Evolutionary conservation across 2,797 vertebrate species (phyloP).

Genomic region (Schizopygopsis pylzovi): DNA sequence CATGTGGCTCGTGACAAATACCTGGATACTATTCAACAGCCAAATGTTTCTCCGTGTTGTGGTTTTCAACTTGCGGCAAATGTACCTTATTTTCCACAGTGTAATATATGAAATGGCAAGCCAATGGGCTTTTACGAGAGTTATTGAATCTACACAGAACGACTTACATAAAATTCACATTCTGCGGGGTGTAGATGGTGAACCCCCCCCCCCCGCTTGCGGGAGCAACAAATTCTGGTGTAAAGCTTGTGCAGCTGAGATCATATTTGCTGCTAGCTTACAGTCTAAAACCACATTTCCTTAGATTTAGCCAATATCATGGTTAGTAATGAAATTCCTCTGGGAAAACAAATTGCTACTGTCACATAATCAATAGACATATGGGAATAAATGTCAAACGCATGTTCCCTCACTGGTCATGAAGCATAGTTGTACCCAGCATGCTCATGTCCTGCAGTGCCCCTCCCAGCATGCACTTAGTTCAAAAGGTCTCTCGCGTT

Average conservation of each 20-base stretch:
- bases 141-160: slow-evolving; percentile 49
- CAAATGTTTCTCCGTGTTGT: slow-evolving; percentile 47
- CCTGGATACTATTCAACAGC: slow-evolving; percentile 57
- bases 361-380: slow-evolving; percentile 64
- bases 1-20: slow-evolving; percentile 60
- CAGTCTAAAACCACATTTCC: slow-evolving; percentile 62
- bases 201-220: slow-evolving; percentile 32
- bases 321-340: slow-evolving; percentile 63
- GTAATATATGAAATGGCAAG: slow-evolving; percentile 55
- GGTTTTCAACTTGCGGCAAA: slow-evolving; percentile 57
- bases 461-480: slow-evolving; percentile 41
- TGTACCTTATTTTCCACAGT: slow-evolving; percentile 57
- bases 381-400: slow-evolving; percentile 64
- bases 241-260: slow-evolving; percentile 46
- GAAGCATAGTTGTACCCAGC: slow-evolving; percentile 50
- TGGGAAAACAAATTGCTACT: slow-evolving; percentile 64
- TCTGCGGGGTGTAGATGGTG: slow-evolving; percentile 34
- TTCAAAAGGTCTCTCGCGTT: slow-evolving; percentile 25
- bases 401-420: slow-evolving; percentile 59
- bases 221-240: slow-evolving; percentile 46
- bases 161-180: slow-evolving; percentile 54
- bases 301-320: slow-evolving; percentile 60
- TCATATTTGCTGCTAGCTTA: slow-evolving; percentile 58
- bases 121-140: slow-evolving; percentile 51
- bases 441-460: slow-evolving; percentile 28